These are phyloP conservation scores for Caenorhabditis uteleia DNA, from an alignment of 2,888 invertebrate species.

Conservation along the genomic window DNA sequence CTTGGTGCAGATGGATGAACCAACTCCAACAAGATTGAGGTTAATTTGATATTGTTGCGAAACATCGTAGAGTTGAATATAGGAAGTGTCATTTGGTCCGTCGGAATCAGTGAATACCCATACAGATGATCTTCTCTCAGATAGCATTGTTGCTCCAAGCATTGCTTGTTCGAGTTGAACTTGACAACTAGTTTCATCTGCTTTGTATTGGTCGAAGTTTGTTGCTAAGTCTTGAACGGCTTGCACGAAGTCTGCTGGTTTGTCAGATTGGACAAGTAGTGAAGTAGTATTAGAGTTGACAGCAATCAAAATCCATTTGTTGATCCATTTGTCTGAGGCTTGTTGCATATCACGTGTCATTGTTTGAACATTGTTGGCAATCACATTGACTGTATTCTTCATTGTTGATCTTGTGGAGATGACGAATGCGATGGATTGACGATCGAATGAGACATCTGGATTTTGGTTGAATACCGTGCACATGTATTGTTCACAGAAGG, in stretches of 20 bases:
- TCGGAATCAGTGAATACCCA: slow-evolving; percentile 59
- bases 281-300: slow-evolving; percentile 35
- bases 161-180: slow-evolving; percentile 49
- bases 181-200: slow-evolving; percentile 36
- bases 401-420: slow-evolving; percentile 53
- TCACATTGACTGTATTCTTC: slow-evolving; percentile 35
- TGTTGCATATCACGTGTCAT: slow-evolving; percentile 47
- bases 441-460: slow-evolving; percentile 41
- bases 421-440: slow-evolving; percentile 52
- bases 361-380: slow-evolving; percentile 34
- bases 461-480: slow-evolving; percentile 45
- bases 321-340: slow-evolving; percentile 53
- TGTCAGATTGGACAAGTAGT: slow-evolving; percentile 22
- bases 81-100: slow-evolving; percentile 26
- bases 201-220: slow-evolving; percentile 33
- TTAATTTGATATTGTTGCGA: slow-evolving; percentile 31
- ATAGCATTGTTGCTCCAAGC: slow-evolving; percentile 32
- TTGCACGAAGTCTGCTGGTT: slow-evolving; percentile 40
- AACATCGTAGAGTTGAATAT: slow-evolving; percentile 28
- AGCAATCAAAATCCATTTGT: slow-evolving; percentile 46
- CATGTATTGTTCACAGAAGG: slow-evolving; percentile 57
- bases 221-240: slow-evolving; percentile 38
- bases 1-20: slow-evolving; percentile 34
- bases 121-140: slow-evolving; percentile 47
- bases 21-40: slow-evolving; percentile 33